A percentile compares a stretch with the other conserved stretches of the same genome.
Conservation (phyloP, 2,888 invertebrate species). For the Lucinisca nassula region DNA sequence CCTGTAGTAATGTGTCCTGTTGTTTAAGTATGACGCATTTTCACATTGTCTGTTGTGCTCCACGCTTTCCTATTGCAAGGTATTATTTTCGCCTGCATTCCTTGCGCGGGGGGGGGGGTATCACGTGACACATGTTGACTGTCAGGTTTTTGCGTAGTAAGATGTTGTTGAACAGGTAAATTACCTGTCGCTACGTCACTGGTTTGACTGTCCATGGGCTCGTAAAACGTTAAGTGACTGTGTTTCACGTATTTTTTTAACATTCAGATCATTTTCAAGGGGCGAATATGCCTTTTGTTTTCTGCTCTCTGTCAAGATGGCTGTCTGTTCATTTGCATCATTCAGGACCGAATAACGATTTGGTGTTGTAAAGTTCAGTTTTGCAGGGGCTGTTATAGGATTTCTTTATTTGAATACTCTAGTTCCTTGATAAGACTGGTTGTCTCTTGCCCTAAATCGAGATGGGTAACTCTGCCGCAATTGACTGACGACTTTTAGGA, state of each 20-base stretch:
- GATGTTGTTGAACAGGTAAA: not conserved
- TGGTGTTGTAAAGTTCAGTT: not conserved
- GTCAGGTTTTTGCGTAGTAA: not conserved
- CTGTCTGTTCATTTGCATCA: not conserved
- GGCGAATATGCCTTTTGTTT: not conserved
- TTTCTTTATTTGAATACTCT: not conserved
- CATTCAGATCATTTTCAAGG: not conserved
- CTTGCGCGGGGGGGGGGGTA: not conserved
- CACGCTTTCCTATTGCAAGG: not conserved
- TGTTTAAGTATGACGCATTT: not conserved
- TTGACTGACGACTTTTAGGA: not conserved
- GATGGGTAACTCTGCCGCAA: not conserved
- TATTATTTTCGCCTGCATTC: not conserved
- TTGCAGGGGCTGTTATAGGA: not conserved
- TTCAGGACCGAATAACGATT: not conserved
- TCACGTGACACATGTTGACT: constrained; percentile 4
- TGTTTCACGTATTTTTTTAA: not conserved
- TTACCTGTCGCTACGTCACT: not conserved
- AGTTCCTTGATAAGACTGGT: not conserved
- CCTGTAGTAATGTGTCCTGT: not conserved
- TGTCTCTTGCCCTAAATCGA: not conserved
- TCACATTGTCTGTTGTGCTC: not conserved
- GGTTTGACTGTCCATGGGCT: not conserved
- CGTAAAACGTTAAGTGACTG: not conserved
- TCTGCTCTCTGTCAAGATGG: not conserved